phyloP scores from a whole-genome alignment of 1,140 invertebrate species.

The Gryon sp. region DNA sequence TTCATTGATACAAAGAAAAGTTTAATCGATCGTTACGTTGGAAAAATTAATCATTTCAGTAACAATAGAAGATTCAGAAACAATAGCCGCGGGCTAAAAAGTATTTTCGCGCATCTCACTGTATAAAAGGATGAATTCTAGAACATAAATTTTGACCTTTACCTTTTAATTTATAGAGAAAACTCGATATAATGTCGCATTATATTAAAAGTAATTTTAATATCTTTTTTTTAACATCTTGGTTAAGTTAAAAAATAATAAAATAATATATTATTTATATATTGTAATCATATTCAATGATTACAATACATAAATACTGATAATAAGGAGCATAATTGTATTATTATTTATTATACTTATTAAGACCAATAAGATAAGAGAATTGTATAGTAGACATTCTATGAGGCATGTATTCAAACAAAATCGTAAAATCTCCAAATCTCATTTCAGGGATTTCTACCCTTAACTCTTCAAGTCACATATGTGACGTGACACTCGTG shows the following conservation, averaged over 20 bases:
- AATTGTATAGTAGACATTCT: neutral
- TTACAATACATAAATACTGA: too few species aligned
- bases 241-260: too few species aligned
- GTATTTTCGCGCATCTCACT: conserved; percentile 65
- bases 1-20: too few species aligned
- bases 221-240: neutral
- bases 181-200: neutral
- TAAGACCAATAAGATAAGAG: neutral
- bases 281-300: too few species aligned
- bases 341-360: too few species aligned
- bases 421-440: conserved; percentile 60
- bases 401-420: conserved; percentile 1
- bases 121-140: conserved; percentile 41
- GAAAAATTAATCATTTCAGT: conserved; percentile 71
- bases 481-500: conserved; percentile 73
- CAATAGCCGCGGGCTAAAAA: conserved; percentile 67
- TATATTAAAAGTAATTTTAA: too few species aligned
- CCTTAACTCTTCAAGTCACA: conserved; percentile 68
- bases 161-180: conserved; percentile 12
- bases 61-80: conserved; percentile 66
- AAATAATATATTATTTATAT: too few species aligned
- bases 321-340: too few species aligned
- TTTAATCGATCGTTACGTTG: conserved; percentile 24
- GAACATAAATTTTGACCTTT: conserved; percentile 63
- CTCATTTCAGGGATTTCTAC: conserved; percentile 62